Conservation (phyloP, 2,113 vertebrate species). For the Nymphicus hollandicus region DNA sequence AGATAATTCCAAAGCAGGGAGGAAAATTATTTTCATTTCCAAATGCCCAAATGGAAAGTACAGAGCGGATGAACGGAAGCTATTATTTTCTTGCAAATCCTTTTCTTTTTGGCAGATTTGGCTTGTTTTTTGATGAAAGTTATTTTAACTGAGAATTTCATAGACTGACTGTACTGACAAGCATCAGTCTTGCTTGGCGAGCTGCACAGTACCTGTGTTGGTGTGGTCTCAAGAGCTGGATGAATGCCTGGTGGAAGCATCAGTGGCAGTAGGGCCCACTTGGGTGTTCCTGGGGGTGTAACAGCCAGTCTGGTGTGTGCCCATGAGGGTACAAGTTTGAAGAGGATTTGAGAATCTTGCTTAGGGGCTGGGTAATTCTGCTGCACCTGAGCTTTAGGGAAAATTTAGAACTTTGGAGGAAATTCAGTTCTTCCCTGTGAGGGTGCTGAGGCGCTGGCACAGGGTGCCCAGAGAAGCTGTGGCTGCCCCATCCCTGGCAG, state of each 20-base stretch:
- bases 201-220: fast-evolving
- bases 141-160: background rate
- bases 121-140: background rate
- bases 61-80: background rate
- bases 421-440: background rate
- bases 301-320: background rate
- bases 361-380: background rate
- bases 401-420: background rate
- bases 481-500: too few relatives aligned
- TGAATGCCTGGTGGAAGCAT: background rate
- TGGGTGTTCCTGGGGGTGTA: too few relatives aligned
- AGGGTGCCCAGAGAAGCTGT: too few relatives aligned
- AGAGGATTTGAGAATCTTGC: background rate
- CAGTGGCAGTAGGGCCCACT: background rate
- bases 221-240: background rate
- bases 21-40: background rate
- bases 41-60: background rate
- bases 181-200: fast-evolving
- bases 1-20: background rate
- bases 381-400: background rate
- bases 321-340: background rate
- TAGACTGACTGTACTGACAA: background rate
- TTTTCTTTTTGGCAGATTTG: background rate
- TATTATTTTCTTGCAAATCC: background rate
- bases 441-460: background rate